phyloP scores from a whole-genome alignment of 1,140 invertebrate species.

The Bombus terrestris region DNA sequence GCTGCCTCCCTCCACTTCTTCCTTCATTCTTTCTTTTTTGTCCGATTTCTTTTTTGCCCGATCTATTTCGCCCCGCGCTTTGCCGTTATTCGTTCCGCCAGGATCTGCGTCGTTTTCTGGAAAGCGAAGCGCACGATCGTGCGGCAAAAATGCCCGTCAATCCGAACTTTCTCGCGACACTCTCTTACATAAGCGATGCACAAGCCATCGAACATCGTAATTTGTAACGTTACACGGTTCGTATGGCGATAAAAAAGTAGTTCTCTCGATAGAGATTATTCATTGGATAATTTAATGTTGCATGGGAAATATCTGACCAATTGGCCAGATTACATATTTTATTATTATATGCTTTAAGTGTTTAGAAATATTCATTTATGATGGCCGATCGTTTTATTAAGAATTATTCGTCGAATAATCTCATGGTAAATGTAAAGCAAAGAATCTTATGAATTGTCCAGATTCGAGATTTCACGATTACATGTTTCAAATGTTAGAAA shows the following conservation, averaged over 20 bases:
- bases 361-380: too few species aligned
- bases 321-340: not conserved
- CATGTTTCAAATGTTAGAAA: too few species aligned
- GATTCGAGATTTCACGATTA: too few species aligned
- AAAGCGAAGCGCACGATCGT: slow-evolving; percentile 10
- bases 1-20: too few species aligned
- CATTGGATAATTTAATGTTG: too few species aligned
- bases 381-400: too few species aligned
- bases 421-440: too few species aligned
- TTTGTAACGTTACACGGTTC: not conserved
- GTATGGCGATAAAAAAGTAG: not conserved
- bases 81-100: not conserved
- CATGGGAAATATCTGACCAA: too few species aligned
- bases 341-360: not conserved
- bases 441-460: too few species aligned
- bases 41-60: not conserved
- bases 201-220: not conserved
- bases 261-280: not conserved
- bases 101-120: slow-evolving; percentile 6
- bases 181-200: not conserved
- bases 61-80: too few species aligned
- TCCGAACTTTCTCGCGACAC: slow-evolving; percentile 23
- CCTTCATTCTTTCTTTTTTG: not conserved
- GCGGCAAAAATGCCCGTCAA: not conserved
- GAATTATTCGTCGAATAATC: too few species aligned